These are phyloP conservation scores for Scaptodrosophila latifasciaeformis DNA, from an alignment of 2,888 invertebrate genomes.

Conservation along the genomic window DNA sequence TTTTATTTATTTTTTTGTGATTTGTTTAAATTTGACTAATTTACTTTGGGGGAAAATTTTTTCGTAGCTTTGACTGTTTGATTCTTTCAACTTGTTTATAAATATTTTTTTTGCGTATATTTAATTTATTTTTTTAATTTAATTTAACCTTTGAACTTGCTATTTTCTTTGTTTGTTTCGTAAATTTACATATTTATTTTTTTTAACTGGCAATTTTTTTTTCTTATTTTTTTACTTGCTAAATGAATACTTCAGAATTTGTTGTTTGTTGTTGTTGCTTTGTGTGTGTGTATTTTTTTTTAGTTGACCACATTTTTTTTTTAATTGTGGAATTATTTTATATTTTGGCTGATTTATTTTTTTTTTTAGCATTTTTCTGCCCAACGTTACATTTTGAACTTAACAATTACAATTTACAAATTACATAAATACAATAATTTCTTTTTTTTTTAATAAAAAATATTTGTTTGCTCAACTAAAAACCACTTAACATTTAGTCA, in stretches of 20 bases:
- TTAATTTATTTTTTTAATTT: neutral
- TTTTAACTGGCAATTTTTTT: conserved; percentile 20
- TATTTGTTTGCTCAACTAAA: too few relatives aligned
- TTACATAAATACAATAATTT: conserved; percentile 2
- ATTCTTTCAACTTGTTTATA: too few relatives aligned
- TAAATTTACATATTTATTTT: conserved; percentile 33
- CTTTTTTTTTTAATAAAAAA: neutral
- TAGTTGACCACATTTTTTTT: neutral
- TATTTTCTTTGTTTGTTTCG: conserved; percentile 23
- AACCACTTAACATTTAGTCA: too few relatives aligned
- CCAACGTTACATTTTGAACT: conserved; percentile 14
- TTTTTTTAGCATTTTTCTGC: conserved; percentile 4
- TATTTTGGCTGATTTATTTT: conserved; percentile 28
- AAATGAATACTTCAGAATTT: neutral
- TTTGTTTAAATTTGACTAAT: neutral
- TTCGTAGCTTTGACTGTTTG: too few relatives aligned
- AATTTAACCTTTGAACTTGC: conserved; percentile 47
- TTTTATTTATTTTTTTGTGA: conserved; percentile 2
- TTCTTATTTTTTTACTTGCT: neutral
- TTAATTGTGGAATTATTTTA: conserved; percentile 24
- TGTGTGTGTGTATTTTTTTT: conserved; percentile 23
- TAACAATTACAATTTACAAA: conserved; percentile 3
- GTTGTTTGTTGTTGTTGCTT: neutral
- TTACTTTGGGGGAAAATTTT: too few relatives aligned
- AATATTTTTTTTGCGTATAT: conserved; percentile 3